A percentile compares a stretch with the other conserved stretches of the same genome.
Conservation (phyloP, 2,113 vertebrate genomes). For the Maccullochella peelii region DNA sequence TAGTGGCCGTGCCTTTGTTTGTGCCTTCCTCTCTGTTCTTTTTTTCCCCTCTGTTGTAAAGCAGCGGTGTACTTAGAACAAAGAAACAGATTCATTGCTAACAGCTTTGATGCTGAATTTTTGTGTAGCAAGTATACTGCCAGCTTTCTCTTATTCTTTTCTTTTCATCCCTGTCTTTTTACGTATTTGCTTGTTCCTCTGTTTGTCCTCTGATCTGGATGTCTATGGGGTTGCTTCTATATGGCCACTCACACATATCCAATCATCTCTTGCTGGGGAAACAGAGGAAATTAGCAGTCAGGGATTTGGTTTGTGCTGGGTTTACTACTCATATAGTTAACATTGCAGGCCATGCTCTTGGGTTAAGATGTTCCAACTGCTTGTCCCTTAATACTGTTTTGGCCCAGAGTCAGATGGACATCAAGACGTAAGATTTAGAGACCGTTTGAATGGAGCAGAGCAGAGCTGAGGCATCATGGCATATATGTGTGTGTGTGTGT, state of each 20-base stretch:
- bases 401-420: background rate
- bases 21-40: conserved; percentile 16
- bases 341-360: background rate
- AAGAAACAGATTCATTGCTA: conserved; percentile 29
- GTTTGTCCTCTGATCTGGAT: conserved; percentile 7
- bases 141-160: conserved; percentile 5
- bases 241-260: background rate
- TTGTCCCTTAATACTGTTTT: conserved; percentile 12
- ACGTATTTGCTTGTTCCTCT: conserved; percentile 8
- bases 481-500: background rate
- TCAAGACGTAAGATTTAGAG: conserved; percentile 16
- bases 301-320: background rate
- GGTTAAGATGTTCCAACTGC: conserved; percentile 21
- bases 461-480: background rate
- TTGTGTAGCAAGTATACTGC: background rate
- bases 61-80: conserved; percentile 13
- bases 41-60: conserved; percentile 28
- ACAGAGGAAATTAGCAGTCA: background rate
- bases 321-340: conserved; percentile 1
- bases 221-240: background rate
- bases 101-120: conserved; percentile 46
- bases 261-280: conserved; percentile 5
- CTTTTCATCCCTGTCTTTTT: conserved; percentile 16
- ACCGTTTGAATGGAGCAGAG: conserved; percentile 25
- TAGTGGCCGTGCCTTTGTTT: conserved; percentile 28